Percentiles rank a stretch among this genome's conserved stretches.
Conservation (phyloP, 30 jellyfish, hydroid and myxozoan genomes). For the Cassiopea andromeda region DNA sequence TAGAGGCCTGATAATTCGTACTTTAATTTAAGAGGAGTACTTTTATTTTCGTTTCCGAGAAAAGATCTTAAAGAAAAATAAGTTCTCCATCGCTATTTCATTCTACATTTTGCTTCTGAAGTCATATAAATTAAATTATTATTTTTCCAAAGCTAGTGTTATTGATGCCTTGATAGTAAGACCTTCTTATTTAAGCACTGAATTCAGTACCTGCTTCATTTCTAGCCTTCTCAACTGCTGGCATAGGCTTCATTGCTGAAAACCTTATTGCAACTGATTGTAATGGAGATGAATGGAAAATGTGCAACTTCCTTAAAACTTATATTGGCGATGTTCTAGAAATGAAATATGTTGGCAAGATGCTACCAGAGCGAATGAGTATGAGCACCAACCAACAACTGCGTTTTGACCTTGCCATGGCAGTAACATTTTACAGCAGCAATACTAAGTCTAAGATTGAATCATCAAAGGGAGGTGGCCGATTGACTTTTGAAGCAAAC, state of each 20-base stretch:
- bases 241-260: slow-evolving; percentile 45
- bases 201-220: background rate
- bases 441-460: background rate
- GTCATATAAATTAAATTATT: no score
- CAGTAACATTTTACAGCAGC: background rate
- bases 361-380: slow-evolving; percentile 6
- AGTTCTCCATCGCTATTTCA: no score
- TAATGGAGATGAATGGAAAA: slow-evolving; percentile 6
- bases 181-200: no score
- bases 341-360: slow-evolving; percentile 4
- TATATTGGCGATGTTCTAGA: background rate
- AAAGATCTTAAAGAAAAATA: no score
- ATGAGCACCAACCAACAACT: background rate
- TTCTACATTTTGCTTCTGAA: no score
- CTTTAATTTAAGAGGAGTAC: no score
- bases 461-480: slow-evolving; percentile 2
- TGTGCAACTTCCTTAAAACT: slow-evolving; percentile 33
- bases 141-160: no score
- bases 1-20: no score
- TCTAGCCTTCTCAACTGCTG: background rate
- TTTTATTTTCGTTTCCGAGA: no score
- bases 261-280: slow-evolving; percentile 2
- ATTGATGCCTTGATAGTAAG: no score
- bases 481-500: background rate
- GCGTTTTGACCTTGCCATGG: background rate